A percentile compares a stretch with the other conserved stretches of the same genome.
phyloP scores from a whole-genome alignment of 2,797 vertebrate species.

The Rhynchonycteris naso region DNA sequence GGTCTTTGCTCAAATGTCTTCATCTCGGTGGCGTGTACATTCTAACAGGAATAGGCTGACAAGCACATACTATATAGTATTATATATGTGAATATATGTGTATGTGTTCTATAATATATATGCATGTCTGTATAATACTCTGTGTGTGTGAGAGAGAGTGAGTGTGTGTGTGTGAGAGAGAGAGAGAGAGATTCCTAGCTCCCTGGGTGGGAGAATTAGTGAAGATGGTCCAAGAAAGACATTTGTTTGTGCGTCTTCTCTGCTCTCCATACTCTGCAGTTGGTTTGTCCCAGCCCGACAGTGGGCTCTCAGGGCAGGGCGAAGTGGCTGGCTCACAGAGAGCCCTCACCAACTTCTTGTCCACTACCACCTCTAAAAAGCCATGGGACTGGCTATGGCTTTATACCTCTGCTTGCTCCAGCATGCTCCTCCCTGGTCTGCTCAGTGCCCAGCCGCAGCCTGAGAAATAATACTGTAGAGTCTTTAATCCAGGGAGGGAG shows the following conservation, averaged over 20 bases:
- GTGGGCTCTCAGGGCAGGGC: neutral
- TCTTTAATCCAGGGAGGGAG: neutral
- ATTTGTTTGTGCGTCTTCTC: neutral
- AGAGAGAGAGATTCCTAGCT: neutral
- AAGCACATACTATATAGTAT: neutral
- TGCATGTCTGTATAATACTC: neutral
- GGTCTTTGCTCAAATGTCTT: neutral
- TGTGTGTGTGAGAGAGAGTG: neutral
- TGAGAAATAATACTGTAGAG: neutral
- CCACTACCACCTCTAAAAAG: constrained; percentile 44
- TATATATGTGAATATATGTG: neutral
- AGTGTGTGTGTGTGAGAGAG: neutral
- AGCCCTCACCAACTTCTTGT: constrained; percentile 77
- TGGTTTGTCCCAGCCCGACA: neutral
- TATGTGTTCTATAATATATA: neutral
- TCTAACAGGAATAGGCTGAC: neutral
- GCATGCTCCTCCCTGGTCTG: neutral
- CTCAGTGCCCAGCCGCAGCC: neutral
- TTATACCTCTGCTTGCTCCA: neutral
- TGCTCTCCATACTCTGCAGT: neutral
- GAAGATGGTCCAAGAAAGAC: neutral
- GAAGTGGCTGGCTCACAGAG: constrained; percentile 58
- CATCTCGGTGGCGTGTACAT: neutral
- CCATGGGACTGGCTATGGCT: neutral
- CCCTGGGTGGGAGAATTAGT: neutral